These are phyloP conservation scores for Troides oblongomaculatus DNA, from an alignment of 2,888 invertebrate genomes.

Conservation along the genomic window DNA sequence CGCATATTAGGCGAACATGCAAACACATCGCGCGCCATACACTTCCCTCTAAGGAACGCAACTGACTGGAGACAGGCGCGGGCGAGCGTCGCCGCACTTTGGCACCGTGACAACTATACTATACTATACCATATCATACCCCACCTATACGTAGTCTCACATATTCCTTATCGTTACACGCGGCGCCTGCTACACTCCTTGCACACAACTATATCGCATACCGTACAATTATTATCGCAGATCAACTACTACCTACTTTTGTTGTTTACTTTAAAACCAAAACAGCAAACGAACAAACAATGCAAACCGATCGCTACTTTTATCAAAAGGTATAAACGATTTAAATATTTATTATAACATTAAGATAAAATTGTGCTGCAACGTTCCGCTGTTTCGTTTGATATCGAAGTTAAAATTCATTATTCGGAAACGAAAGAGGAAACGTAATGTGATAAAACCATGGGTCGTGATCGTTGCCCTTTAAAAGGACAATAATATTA, in stretches of 20 bases:
- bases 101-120: slow-evolving; percentile 70
- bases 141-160: slow-evolving; percentile 39
- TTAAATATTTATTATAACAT: too few species aligned
- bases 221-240: slow-evolving; percentile 8
- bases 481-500: slow-evolving; percentile 35
- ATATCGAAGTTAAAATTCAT: slow-evolving; percentile 58
- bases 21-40: slow-evolving; percentile 78
- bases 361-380: too few species aligned
- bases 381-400: slow-evolving; percentile 22
- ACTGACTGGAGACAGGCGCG: slow-evolving; percentile 69
- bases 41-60: slow-evolving; percentile 75
- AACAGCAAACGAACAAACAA: not conserved
- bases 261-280: not conserved
- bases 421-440: slow-evolving; percentile 69
- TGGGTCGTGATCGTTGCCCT: slow-evolving; percentile 61
- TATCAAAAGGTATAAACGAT: not conserved
- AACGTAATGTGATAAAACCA: slow-evolving; percentile 66
- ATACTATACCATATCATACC: too few species aligned
- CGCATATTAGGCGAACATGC: slow-evolving; percentile 75
- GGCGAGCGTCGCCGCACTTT: slow-evolving; percentile 65
- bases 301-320: not conserved
- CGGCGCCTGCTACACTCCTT: slow-evolving; percentile 45
- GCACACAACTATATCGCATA: slow-evolving; percentile 7
- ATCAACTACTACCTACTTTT: not conserved
- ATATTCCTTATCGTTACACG: slow-evolving; percentile 63